Percentiles rank a stretch among this genome's conserved stretches.
phyloP scores from a whole-genome alignment of 2,113 vertebrate species.

The Perca fluviatilis region DNA sequence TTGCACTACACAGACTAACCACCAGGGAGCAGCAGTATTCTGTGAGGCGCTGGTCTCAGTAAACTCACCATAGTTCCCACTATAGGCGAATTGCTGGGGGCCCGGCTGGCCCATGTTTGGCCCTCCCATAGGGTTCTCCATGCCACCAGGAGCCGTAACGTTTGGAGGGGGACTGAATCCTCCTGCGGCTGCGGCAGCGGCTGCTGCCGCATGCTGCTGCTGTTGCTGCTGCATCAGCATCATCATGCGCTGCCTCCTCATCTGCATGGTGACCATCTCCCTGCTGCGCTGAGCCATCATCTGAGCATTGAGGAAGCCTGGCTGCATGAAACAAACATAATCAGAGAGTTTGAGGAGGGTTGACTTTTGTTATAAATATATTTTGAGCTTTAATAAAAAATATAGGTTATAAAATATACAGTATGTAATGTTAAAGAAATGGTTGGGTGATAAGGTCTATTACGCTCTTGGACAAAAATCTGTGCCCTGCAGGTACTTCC shows the following conservation, averaged over 20 bases:
- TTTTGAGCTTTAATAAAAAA: constrained; percentile 6
- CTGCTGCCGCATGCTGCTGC: constrained; percentile 80
- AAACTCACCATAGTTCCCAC: constrained; percentile 91
- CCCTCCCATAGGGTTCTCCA: constrained; percentile 91
- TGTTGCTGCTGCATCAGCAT: constrained; percentile 95
- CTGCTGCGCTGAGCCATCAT: constrained; percentile 97
- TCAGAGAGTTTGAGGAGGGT: neutral
- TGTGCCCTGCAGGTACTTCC: neutral
- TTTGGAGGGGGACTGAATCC: constrained; percentile 97
- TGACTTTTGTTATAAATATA: neutral
- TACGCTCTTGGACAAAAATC: no score
- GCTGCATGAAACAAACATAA: constrained; percentile 70
- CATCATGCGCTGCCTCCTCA: constrained; percentile 94
- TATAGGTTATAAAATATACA: neutral
- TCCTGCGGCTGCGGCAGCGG: constrained; percentile 80
- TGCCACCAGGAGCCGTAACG: constrained; percentile 93
- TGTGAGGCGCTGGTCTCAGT: neutral
- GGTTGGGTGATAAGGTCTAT: neutral
- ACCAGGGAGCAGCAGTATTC: constrained; percentile 66
- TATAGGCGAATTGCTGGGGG: constrained; percentile 93
- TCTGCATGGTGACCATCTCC: constrained; percentile 93
- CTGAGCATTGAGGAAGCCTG: constrained; percentile 95
- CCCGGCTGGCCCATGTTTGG: constrained; percentile 90
- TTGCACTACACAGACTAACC: constrained; percentile 40
- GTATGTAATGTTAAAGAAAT: neutral